Conservation (phyloP, 2,888 invertebrate species). For the Drosophila mayaguana region DNA sequence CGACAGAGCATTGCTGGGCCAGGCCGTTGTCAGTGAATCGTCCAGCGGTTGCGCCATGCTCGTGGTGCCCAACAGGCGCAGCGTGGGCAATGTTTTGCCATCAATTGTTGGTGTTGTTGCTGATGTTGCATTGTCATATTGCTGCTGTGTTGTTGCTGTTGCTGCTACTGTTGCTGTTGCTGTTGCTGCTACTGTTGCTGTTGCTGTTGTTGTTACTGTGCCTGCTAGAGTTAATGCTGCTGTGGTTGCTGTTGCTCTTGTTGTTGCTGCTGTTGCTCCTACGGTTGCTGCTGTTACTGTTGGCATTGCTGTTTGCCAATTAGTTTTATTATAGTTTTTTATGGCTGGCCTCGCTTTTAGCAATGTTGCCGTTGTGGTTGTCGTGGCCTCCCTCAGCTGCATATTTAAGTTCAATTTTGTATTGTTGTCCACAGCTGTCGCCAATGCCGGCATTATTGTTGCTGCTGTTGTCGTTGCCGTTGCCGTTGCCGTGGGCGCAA, state of each 20-base stretch:
- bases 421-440: constrained; percentile 8
- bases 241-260: neutral
- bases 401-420: constrained; percentile 23
- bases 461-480: constrained; percentile 5
- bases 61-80: constrained; percentile 86
- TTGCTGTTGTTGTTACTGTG: neutral
- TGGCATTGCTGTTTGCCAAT: constrained; percentile 22
- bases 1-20: neutral
- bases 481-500: constrained; percentile 18
- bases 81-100: constrained; percentile 36
- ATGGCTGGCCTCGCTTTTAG: constrained; percentile 22
- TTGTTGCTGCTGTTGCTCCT: neutral
- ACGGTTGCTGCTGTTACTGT: neutral
- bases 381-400: constrained; percentile 4
- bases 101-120: constrained; percentile 10
- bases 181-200: neutral
- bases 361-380: constrained; percentile 1
- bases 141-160: neutral
- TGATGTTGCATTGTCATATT: neutral
- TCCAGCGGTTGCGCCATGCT: constrained; percentile 10
- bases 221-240: neutral
- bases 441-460: constrained; percentile 3
- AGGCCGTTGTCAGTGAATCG: constrained; percentile 6
- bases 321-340: constrained; percentile 37
- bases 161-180: neutral